A percentile compares a stretch with the other conserved stretches of the same genome.
These are phyloP conservation scores for Drosophila azteca DNA, from an alignment of 1,140 invertebrate species.

Conservation along the genomic window DNA sequence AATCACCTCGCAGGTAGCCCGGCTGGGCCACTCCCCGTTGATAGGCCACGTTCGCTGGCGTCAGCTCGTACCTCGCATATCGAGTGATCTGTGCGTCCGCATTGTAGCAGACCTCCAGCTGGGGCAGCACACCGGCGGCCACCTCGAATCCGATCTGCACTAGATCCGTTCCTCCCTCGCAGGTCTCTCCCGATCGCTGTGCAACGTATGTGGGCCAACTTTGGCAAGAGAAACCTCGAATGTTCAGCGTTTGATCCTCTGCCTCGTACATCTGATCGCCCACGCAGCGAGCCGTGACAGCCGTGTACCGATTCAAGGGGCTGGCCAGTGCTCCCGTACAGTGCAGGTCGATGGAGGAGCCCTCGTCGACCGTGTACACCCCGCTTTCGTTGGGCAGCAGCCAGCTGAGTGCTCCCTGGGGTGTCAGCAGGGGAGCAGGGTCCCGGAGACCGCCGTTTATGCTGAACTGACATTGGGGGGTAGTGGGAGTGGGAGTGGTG, in stretches of 20 bases:
- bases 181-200: slow-evolving; percentile 43
- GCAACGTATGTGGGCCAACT: slow-evolving; percentile 68
- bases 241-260: slow-evolving; percentile 28
- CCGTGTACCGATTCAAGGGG: slow-evolving; percentile 60
- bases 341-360: slow-evolving; percentile 58
- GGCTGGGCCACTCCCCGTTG: slow-evolving; percentile 67
- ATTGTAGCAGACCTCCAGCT: slow-evolving; percentile 67
- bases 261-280: slow-evolving; percentile 50
- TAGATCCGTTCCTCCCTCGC: slow-evolving; percentile 57
- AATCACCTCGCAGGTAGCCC: slow-evolving; percentile 61
- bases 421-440: slow-evolving; percentile 67
- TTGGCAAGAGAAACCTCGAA: slow-evolving; percentile 64
- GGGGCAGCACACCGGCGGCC: slow-evolving; percentile 54
- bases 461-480: slow-evolving; percentile 57
- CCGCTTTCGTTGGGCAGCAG: slow-evolving; percentile 51
- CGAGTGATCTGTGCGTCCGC: slow-evolving; percentile 53
- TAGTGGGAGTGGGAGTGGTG: slow-evolving; percentile 20
- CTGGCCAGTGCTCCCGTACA: slow-evolving; percentile 54
- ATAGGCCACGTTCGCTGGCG: slow-evolving; percentile 59
- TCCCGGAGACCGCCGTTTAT: slow-evolving; percentile 63
- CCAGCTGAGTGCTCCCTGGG: slow-evolving; percentile 56
- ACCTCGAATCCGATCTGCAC: slow-evolving; percentile 70
- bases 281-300: slow-evolving; percentile 53
- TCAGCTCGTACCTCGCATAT: slow-evolving; percentile 61
- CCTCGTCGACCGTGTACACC: slow-evolving; percentile 44